phyloP scores from a whole-genome alignment of 2,113 vertebrate species.

The Ivindomyrus marchei region DNA sequence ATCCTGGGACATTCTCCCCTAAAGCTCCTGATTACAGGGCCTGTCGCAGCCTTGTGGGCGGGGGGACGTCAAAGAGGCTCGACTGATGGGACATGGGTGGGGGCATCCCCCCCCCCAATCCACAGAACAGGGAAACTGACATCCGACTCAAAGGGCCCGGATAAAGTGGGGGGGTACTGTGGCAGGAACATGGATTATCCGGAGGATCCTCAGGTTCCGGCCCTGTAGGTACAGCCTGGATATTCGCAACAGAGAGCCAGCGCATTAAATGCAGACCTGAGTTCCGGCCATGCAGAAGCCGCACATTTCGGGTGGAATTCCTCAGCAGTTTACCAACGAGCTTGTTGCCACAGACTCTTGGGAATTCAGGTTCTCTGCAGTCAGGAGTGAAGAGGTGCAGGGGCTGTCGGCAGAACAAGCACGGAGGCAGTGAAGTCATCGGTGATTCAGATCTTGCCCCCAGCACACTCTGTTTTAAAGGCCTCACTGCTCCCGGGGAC shows the following conservation, averaged over 20 bases:
- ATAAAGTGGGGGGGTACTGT: neutral
- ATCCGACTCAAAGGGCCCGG: neutral
- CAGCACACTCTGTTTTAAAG: neutral
- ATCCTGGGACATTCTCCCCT: conserved; percentile 16
- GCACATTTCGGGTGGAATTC: neutral
- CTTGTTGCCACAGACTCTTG: neutral
- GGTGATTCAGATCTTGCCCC: neutral
- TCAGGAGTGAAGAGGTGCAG: neutral
- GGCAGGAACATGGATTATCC: neutral
- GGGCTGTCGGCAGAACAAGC: neutral
- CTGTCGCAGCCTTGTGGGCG: neutral
- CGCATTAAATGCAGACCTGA: neutral
- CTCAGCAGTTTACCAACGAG: neutral
- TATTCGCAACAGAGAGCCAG: neutral
- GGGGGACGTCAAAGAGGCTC: neutral
- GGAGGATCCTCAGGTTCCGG: neutral
- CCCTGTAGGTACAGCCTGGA: neutral
- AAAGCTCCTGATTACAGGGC: conserved; percentile 29
- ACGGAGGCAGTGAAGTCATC: neutral
- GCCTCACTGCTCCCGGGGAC: neutral
- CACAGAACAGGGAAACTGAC: neutral
- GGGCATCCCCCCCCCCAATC: neutral
- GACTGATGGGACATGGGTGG: neutral
- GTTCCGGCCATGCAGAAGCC: neutral
- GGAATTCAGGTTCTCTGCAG: neutral